Conservation (phyloP, 2,797 vertebrate species). For the Lemur catta region DNA sequence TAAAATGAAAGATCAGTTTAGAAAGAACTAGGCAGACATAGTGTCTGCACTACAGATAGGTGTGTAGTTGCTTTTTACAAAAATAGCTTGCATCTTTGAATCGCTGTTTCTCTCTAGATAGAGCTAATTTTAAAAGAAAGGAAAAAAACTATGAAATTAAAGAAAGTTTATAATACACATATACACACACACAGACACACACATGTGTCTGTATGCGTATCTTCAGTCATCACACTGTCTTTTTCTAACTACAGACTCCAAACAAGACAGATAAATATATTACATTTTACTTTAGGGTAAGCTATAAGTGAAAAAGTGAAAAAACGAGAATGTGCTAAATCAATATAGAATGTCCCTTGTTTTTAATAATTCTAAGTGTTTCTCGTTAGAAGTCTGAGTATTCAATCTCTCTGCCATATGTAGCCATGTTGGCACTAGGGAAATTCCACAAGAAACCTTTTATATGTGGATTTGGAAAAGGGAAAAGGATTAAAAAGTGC, state of each 20-base stretch:
- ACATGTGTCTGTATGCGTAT: not conserved
- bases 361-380: not conserved
- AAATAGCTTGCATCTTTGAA: not conserved
- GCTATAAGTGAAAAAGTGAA: not conserved
- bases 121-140: not conserved
- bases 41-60: not conserved
- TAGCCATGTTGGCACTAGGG: not conserved
- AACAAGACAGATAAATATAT: not conserved
- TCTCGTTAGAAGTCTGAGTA: not conserved
- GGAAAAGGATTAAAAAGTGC: not conserved
- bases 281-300: not conserved
- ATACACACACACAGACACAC: not conserved
- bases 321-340: not conserved
- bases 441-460: not conserved
- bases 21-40: not conserved
- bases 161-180: not conserved
- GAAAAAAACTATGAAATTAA: not conserved
- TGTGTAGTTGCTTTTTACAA: not conserved
- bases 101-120: not conserved
- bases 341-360: not conserved
- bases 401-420: not conserved
- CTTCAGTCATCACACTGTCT: not conserved
- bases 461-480: not conserved
- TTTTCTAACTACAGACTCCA: not conserved
- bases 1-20: conserved; percentile 8